Evolutionary conservation across 2,888 invertebrate species (phyloP), one percentile per base, ranked within the genome.

Genomic region (Halictus quadricinctus): DNA sequence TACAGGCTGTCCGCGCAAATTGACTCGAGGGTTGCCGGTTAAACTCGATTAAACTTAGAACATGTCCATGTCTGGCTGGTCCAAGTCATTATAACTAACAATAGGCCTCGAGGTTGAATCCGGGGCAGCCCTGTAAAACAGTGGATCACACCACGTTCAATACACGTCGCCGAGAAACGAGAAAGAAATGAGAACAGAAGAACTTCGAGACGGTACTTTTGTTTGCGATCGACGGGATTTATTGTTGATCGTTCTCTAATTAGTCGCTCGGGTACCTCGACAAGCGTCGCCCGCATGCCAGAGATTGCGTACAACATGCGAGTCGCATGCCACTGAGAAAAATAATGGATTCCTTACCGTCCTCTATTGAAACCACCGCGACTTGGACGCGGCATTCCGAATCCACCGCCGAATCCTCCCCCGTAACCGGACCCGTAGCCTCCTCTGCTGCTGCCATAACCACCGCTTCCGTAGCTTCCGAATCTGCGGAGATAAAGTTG

Each of bases 11-110:
- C 70, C 79, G 64, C n/a, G 60, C n/a, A 21, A n/a, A 84, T 85
- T 79, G 48, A 85, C 36, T 76, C 70, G 69, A 87, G 73, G 84
- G 25, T 66, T 29, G 66, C 12, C 41, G 43, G 12, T 21, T n/a
- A 70, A 41, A 80, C 72, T 79, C 18, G 80, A 79, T 29, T 83
- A 85, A 84, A 91, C 91, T 96, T 96, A 97, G 95, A 97, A 97
- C 95, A 97, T 96, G 95, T 97, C 97, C 94, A 96, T 96, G 95
- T 97, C 97, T 95, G 97, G 97, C 95, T 97, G 97, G 96, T 98
- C 98, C 96, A 98, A 96, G 96, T 98, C 98, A 95, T 97, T 97
- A 96, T 98, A 98, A 95, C 97, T 97, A 95, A 98, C 96, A 95
- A 98, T 96, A 95, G 97, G 96, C 95, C 98, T 96, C 95, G 96